Evolutionary conservation across 64 coral and sea anemone species (phyloP), one percentile per base, ranked within the genome.

Genomic region (Porites lutea): DNA sequence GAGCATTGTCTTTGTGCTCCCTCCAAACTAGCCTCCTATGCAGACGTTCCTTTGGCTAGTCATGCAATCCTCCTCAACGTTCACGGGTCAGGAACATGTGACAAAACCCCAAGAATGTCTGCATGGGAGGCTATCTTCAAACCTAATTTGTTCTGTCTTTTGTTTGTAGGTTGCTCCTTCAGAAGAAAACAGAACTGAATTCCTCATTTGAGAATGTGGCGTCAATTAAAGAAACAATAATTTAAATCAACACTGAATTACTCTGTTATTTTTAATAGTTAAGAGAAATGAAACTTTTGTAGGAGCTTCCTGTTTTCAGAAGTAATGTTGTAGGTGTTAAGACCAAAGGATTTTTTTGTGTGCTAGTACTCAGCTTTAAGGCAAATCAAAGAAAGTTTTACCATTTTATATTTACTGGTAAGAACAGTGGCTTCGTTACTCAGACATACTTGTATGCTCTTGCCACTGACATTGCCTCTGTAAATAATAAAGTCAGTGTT

Each of bases 131-230:
- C 54, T 57, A 1, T 57, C 5, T 0, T 6, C 54, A 57, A 43
- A 8, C 57, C 13, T 82, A 2, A 85, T 85, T 23, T 45, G 44
- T 27, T 76, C 11, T n/a, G 67, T 66, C n/a, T 72, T 89, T 20
- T 89, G 1, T 87, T 89, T 91, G 6, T 62, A 99, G 97, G 97
- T 47, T 99, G 97, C 84, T 99, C 97, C 55, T 99, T 99, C 88
- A 96, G 97, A 75, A 96, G 97, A 57, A 99, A 99, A 92, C 97
- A 99, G 77, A 97, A 97, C 37, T 97, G 79, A 97, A 62, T 84
- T 70, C 71, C 47, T 78, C 52, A 13, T 68, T 27, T 58, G 88
- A 90, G 90, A 96, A 55, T 77, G 78, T 18, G 48, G 16, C 14
- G 37, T 69, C 11, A 22, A 78, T 77, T 78, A 5, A 77, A 37